These are phyloP conservation scores for Coreoperca whiteheadi DNA, from an alignment of 2,113 vertebrate species.

Conservation along the genomic window DNA sequence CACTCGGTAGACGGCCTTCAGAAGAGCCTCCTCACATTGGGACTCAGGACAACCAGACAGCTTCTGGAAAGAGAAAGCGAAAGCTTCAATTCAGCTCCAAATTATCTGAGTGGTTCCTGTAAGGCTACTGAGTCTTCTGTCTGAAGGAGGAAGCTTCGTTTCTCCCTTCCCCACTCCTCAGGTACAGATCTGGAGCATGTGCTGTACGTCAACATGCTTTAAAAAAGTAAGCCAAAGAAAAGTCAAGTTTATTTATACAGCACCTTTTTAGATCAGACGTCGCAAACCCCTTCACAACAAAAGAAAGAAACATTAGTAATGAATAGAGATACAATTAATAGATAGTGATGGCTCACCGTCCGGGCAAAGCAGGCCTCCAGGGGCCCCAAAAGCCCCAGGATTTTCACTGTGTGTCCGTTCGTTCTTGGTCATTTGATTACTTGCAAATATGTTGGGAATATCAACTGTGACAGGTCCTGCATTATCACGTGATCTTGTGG, in stretches of 20 bases:
- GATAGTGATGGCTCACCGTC: no score
- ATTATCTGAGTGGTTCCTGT: background rate
- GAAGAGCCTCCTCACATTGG: constrained; percentile 79
- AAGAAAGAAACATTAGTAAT: background rate
- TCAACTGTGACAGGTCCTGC: background rate
- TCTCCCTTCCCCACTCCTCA: background rate
- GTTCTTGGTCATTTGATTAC: background rate
- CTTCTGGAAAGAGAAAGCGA: constrained; percentile 64
- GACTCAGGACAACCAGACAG: constrained; percentile 73
- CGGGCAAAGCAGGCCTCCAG: no score
- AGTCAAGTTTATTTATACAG: background rate
- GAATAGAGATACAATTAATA: no score
- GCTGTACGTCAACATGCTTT: background rate
- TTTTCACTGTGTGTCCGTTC: no score
- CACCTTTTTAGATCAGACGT: background rate
- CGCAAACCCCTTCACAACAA: background rate
- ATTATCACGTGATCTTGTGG: background rate
- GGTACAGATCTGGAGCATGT: background rate
- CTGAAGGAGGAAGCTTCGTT: background rate
- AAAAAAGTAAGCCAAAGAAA: background rate
- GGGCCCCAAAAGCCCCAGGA: no score
- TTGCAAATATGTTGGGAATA: background rate
- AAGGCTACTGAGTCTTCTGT: no score
- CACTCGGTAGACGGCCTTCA: constrained; percentile 78
- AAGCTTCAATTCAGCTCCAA: background rate